phyloP scores from a whole-genome alignment of 2,113 vertebrate genomes.

The Echinops telfairi region DNA sequence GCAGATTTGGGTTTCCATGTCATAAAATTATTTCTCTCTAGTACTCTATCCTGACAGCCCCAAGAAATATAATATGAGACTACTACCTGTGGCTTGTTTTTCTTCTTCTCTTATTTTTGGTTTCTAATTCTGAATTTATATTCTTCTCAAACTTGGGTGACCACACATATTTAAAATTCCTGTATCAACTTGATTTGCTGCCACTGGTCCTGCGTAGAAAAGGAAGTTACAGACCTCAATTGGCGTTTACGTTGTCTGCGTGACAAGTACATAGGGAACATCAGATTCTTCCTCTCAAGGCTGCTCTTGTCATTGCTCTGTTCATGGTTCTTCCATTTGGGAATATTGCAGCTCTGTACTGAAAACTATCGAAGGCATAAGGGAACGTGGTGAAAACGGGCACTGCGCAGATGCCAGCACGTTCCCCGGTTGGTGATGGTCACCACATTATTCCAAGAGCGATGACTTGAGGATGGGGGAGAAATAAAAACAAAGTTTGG shows the following conservation, averaged over 20 bases:
- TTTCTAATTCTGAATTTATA: slow-evolving; percentile 82
- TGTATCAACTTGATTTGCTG: slow-evolving; percentile 69
- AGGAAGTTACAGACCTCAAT: slow-evolving; percentile 74
- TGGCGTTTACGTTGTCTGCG: slow-evolving; percentile 56
- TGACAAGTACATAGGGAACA: slow-evolving; percentile 41
- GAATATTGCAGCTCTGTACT: slow-evolving; percentile 33
- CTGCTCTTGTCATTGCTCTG: slow-evolving; percentile 42
- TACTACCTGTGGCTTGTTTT: slow-evolving; percentile 79
- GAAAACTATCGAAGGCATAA: slow-evolving; percentile 34
- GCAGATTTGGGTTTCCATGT: slow-evolving; percentile 77
- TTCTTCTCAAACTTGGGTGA: slow-evolving; percentile 76
- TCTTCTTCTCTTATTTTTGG: slow-evolving; percentile 30
- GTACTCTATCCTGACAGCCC: slow-evolving; percentile 74
- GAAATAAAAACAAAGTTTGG: slow-evolving; percentile 77
- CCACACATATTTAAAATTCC: slow-evolving; percentile 82
- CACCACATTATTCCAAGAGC: slow-evolving; percentile 54
- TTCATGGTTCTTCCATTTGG: slow-evolving; percentile 66
- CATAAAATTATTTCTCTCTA: slow-evolving; percentile 82
- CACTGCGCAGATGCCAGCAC: slow-evolving; percentile 42
- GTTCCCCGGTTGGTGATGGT: slow-evolving; percentile 48
- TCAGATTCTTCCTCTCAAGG: slow-evolving; percentile 64
- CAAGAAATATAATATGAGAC: slow-evolving; percentile 81
- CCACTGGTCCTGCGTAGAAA: slow-evolving; percentile 74
- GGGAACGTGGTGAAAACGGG: slow-evolving; percentile 36
- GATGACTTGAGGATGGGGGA: neutral